These are phyloP conservation scores for Ptyas mucosa DNA, from an alignment of 2,113 vertebrate genomes.

Conservation along the genomic window DNA sequence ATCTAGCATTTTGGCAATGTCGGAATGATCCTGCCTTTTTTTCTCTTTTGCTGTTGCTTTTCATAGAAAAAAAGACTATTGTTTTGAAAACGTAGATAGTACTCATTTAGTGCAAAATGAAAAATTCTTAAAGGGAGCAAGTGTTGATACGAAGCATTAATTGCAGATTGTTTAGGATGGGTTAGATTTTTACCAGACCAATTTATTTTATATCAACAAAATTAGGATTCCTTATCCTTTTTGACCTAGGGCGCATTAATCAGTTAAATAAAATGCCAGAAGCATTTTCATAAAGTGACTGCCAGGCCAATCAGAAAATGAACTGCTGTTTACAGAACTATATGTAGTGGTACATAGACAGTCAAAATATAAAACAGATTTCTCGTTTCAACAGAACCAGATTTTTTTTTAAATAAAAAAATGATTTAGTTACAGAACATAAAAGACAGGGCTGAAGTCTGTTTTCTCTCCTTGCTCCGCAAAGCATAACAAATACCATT, in stretches of 20 bases:
- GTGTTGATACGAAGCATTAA: neutral
- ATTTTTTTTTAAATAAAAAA: neutral
- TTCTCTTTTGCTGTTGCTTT: neutral
- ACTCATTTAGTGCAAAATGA: neutral
- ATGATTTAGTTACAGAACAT: neutral
- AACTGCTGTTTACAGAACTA: neutral
- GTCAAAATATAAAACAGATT: neutral
- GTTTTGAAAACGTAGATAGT: neutral
- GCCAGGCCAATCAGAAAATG: neutral
- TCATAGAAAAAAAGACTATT: neutral
- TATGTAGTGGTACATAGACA: neutral
- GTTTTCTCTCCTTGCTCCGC: neutral
- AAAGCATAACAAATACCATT: neutral
- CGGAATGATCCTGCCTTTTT: neutral
- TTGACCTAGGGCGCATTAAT: neutral
- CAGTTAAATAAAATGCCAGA: neutral
- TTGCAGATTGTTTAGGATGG: neutral
- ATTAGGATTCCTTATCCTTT: neutral
- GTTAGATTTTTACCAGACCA: neutral
- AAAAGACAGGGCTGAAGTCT: neutral
- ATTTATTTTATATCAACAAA: neutral
- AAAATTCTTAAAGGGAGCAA: neutral
- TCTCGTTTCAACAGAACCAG: neutral
- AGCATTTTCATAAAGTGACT: neutral
- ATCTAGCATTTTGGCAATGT: neutral